These are phyloP conservation scores for Netelia melanura DNA, from an alignment of 2,888 invertebrate species.

Conservation along the genomic window DNA sequence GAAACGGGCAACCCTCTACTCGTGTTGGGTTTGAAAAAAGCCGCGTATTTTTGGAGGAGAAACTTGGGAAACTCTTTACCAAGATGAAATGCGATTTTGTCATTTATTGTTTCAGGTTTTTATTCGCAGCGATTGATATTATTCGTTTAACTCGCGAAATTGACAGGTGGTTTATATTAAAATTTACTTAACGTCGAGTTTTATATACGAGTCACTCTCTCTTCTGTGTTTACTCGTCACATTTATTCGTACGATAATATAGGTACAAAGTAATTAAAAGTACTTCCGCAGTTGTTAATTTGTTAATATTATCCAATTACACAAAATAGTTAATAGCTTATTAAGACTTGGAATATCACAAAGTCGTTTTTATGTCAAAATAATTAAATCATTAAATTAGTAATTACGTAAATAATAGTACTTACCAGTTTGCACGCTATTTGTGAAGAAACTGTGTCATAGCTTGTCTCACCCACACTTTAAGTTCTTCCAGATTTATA, in stretches of 20 bases:
- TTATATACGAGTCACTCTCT: too few species aligned
- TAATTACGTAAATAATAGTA: background rate
- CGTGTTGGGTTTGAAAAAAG: background rate
- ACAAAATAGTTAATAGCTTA: too few species aligned
- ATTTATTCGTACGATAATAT: too few species aligned
- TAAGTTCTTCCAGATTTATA: conserved; percentile 70
- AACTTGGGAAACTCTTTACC: background rate
- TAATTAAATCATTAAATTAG: background rate
- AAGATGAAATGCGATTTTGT: background rate
- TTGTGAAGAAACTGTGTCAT: conserved; percentile 28
- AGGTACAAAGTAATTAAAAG: background rate
- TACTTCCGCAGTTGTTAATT: background rate
- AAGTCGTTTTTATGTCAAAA: background rate
- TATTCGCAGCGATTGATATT: background rate
- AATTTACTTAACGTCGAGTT: too few species aligned
- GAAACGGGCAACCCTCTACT: background rate
- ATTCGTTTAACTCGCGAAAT: background rate
- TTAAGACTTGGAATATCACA: background rate
- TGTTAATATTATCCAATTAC: too few species aligned
- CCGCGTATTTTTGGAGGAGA: background rate
- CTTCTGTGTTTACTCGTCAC: too few species aligned
- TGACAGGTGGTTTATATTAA: too few species aligned
- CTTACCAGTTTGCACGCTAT: conserved; percentile 12
- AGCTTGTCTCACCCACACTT: conserved; percentile 65
- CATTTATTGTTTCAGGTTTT: background rate